Evolutionary conservation across 2,888 invertebrate genomes (phyloP).

Genomic region (Dichetophora obliterata): DNA sequence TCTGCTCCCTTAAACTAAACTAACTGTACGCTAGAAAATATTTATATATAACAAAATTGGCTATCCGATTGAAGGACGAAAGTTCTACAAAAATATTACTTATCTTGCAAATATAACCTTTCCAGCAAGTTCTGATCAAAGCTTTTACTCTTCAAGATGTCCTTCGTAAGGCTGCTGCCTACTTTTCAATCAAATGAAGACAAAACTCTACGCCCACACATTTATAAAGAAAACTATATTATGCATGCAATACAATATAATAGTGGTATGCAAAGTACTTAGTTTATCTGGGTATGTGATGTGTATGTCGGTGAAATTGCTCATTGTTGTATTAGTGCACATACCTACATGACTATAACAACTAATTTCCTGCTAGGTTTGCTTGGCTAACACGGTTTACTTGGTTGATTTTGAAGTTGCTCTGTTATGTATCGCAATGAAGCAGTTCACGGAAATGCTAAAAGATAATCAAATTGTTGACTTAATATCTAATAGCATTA

Average conservation of each 20-base stretch:
- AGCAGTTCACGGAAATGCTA: slow-evolving; percentile 12
- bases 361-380: slow-evolving; percentile 20
- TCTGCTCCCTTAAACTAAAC: too few relatives aligned
- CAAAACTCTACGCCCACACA: too few relatives aligned
- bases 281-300: neutral
- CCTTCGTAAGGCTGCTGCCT: too few relatives aligned
- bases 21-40: too few relatives aligned
- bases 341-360: slow-evolving; percentile 14
- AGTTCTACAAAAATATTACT: too few relatives aligned
- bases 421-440: neutral
- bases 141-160: too few relatives aligned
- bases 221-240: too few relatives aligned
- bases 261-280: neutral
- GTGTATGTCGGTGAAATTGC: neutral
- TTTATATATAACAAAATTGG: too few relatives aligned
- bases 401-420: neutral
- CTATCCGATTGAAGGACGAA: too few relatives aligned
- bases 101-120: too few relatives aligned
- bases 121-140: too few relatives aligned
- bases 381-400: neutral
- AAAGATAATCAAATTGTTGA: slow-evolving; percentile 28
- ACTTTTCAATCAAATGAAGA: too few relatives aligned
- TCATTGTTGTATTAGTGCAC: slow-evolving; percentile 16
- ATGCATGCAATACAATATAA: neutral
- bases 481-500: slow-evolving; percentile 15